Evolutionary conservation across 2,797 vertebrate genomes (phyloP), one percentile per base, ranked within the genome.

Genomic region (Luscinia megarhynchos): DNA sequence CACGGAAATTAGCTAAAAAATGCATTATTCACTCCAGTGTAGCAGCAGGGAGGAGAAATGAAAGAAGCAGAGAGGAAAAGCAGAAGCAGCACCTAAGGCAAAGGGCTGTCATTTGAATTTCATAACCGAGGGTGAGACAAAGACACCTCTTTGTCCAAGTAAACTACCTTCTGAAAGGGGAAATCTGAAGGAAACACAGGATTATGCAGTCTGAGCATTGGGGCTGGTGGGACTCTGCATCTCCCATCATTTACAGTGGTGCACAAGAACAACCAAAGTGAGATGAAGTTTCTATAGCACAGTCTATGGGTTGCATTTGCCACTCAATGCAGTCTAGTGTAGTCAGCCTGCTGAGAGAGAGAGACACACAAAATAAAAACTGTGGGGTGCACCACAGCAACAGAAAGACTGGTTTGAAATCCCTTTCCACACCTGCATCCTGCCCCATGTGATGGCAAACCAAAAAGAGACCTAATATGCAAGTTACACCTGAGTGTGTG

Each of bases 21-120:
- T 93, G 95, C 91, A 94, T 96, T 96, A 94, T 95, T 95, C 94
- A 94, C 80, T 94, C 45, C 77, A 91, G 91, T 40, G 85, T 94
- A 94, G 58, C 94, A 96, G 95, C 95, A 95, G 96, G 93, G 95
- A 95, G 85, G 79, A 83, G 41, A 84, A 95, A 90, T 85, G 53
- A 88, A 88, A 94, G 84, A 70, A 80, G 32, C 7, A 32, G 76
- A 90, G 84, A 70, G 92, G 89, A 95, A 88, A 85, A 89, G 66
- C 87, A 93, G 80, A 90, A 85, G 86, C 87, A 83, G 64, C 76
- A 80, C 93, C 81, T 93, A 95, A 91, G 70, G 95, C 91, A 96
- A 89, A 79, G 54, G 84, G 46, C 73, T 89, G 84, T 82, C 79
- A 66, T 94, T 96, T 96, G 94, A 94, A 95, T 95, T 95, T 90